A percentile compares a stretch with the other conserved stretches of the same genome.
Conservation (phyloP, 2,888 invertebrate genomes). For the Pharmacophagus antenor region DNA sequence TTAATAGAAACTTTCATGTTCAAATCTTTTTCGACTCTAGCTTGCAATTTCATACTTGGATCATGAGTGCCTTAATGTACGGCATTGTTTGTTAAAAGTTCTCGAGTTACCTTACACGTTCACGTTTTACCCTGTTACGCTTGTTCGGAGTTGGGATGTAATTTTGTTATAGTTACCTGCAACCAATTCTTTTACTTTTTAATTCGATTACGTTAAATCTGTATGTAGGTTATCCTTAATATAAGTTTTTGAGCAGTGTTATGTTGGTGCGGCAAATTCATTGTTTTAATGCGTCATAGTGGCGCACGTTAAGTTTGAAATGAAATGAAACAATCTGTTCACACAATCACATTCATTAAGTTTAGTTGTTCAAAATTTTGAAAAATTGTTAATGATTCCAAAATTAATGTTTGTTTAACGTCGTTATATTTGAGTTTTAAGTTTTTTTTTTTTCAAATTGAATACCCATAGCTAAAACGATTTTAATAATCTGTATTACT, state of each 20-base stretch:
- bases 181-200: slow-evolving; percentile 39
- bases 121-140: slow-evolving; percentile 48
- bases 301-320: slow-evolving; percentile 13
- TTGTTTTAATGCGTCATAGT: neutral
- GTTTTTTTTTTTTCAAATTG: neutral
- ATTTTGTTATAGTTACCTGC: slow-evolving; percentile 32
- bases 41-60: slow-evolving; percentile 33
- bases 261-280: neutral
- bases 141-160: slow-evolving; percentile 36
- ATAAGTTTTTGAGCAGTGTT: slow-evolving; percentile 31
- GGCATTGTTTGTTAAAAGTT: slow-evolving; percentile 62
- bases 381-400: neutral
- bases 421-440: slow-evolving; percentile 31
- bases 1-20: slow-evolving; percentile 31
- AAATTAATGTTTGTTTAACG: slow-evolving; percentile 32
- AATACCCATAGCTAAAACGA: no score
- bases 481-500: neutral
- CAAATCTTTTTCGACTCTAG: slow-evolving; percentile 32
- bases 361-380: slow-evolving; percentile 13
- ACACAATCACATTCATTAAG: neutral
- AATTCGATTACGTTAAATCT: slow-evolving; percentile 35
- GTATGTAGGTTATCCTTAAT: slow-evolving; percentile 16
- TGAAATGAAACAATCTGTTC: neutral
- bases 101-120: slow-evolving; percentile 51
- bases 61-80: slow-evolving; percentile 71